phyloP scores from a whole-genome alignment of 2,797 vertebrate genomes.

The Apodemus agrarius region DNA sequence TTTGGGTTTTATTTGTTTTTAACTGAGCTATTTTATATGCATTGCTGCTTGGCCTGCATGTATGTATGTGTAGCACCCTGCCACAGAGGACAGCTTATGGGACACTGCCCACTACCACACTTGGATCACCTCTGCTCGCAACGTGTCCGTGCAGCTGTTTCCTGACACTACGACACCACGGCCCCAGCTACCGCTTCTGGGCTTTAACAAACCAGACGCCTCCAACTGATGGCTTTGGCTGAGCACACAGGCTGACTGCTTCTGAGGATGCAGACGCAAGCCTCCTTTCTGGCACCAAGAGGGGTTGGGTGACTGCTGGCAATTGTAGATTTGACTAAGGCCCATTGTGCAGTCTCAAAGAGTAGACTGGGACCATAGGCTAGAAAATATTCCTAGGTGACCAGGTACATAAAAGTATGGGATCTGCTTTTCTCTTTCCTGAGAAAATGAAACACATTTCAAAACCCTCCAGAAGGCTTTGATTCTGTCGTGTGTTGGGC shows the following conservation, averaged over 20 bases:
- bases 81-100: not conserved
- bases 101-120: not conserved
- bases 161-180: not conserved
- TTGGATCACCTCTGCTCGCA: not conserved
- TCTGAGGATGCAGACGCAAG: not conserved
- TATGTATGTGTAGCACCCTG: not conserved
- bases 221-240: not conserved
- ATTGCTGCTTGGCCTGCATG: not conserved
- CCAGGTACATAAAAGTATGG: conserved; percentile 56
- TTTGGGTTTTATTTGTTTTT: not conserved
- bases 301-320: not conserved
- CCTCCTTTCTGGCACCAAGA: not conserved
- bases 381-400: conserved; percentile 43
- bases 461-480: conserved; percentile 63
- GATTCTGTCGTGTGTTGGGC: conserved; percentile 10
- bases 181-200: not conserved
- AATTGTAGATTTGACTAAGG: not conserved
- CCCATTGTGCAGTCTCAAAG: not conserved
- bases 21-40: not conserved
- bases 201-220: not conserved
- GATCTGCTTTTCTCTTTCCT: conserved; percentile 48
- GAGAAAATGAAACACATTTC: conserved; percentile 73
- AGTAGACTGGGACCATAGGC: not conserved
- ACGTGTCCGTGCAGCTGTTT: not conserved
- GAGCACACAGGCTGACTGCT: accelerated